Base-by-base conservation (phyloP, 2,888 invertebrate genomes). In the Tachystola acroxantha region DNA sequence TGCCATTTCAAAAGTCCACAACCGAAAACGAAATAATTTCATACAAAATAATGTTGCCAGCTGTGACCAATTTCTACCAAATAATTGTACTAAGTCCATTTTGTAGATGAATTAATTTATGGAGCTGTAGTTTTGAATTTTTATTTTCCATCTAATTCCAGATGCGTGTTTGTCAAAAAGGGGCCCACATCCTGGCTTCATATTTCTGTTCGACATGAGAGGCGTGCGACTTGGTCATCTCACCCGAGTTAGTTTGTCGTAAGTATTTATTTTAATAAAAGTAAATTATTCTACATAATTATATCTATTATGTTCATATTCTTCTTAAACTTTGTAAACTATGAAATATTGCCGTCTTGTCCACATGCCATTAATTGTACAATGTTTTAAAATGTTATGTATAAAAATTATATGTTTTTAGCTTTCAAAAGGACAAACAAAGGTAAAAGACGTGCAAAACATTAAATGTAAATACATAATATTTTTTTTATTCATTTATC, bases 201-300 rank as follows among this genome's bases (percentile, higher is more conserved):
- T 92, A 14, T 90, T 92, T 57, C 76, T 93, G 0, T 91, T 93
- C 45, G 92, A 93, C 60, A 91, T 92, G 89, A 73, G 76, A 25
- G 91, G 91, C 0, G 91, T 91, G 0, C 85, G 82, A 41, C 65
- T 91, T 12, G 85, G 89, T 0, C 92, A 92, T 59, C 60, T 92
- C 9, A 87, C 90, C 2, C 71, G 88, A 51, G 71, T 91, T 10
- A 89, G 90, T 40, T 68, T 92, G 37, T 80, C 75, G 87, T 87
- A 60, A 77, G 85, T 84, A 45, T 39, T n/a, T 7, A 7, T 24
- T n/a, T n/a, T 24, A 9, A n/a, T n/a, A n/a, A n/a, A n/a, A 16
- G 16, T 16, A 3, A 16, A 16, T 16, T 16, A 16, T 16, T 16
- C 16, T 16, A 4, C 16, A n/a, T n/a, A n/a, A n/a, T n/a, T n/a